Evolutionary conservation across 2,888 invertebrate species (phyloP), one percentile per base, ranked within the genome.

Genomic region (Nemotelus pantherinus): DNA sequence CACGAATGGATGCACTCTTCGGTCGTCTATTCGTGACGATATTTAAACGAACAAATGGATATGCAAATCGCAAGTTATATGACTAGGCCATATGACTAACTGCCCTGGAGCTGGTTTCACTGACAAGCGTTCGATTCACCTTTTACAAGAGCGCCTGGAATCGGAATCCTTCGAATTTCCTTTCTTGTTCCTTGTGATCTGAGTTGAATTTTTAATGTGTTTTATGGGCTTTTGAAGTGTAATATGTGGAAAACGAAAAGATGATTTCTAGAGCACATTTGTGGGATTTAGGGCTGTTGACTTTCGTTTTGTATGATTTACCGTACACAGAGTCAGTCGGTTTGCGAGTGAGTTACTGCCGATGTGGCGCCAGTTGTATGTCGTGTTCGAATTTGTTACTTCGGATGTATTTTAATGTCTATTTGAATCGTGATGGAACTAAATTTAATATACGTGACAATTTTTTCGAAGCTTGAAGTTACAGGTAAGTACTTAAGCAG

Each of bases 201-300:
- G 65, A 65, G 65, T 47, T 44, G 65, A 65, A 65, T 65, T 65
- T 65, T 65, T 45, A 65, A 65, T 65, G 47, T 45, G 47, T 43
- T 47, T 65, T 50, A 50, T 9, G 9, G 50, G 9, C 25, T 25
- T 25, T 25, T 25, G 25, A 25, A 25, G 25, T 25, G 25, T 50
- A 50, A 5, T 50, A 50, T 50, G 50, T 9, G 50, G 50, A 50
- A 9, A 50, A 50, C 5, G 50, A 50, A 7, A 9, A 50, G 9
- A 5, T 50, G 6, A 9, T 50, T 7, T 50, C 50, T 50, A 7
- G 50, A 9, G 25, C 25, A 25, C 25, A 5, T 9, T 50, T 50
- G 9, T 50, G 9, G 5, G 50, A 50, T 50, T 50, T 50, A 50
- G 9, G 1, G 9, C 6, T 50, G 50, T 50, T 50, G 50, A 50